phyloP scores from a whole-genome alignment of 2,888 invertebrate genomes.

The Rhamphomyia laevipes region DNA sequence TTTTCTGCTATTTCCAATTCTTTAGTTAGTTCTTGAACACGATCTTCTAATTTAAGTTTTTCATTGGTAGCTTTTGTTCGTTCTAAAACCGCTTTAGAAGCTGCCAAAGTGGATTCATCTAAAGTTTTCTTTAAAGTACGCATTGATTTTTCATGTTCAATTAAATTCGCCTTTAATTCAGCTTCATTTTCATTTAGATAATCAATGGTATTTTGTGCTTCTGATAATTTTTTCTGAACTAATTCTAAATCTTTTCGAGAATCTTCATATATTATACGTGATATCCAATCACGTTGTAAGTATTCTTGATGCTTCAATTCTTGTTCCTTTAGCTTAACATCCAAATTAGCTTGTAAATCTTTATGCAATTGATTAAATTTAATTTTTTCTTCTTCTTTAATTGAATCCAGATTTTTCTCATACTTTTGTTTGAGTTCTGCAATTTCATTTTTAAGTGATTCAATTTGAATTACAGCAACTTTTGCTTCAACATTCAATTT shows the following conservation, averaged over 20 bases:
- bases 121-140: conserved; percentile 51
- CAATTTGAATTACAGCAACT: conserved; percentile 27
- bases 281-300: conserved; percentile 43
- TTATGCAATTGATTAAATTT: conserved; percentile 20
- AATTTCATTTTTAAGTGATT: conserved; percentile 24
- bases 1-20: conserved; percentile 20
- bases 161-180: conserved; percentile 32
- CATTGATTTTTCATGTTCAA: conserved; percentile 40
- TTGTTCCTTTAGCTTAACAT: conserved; percentile 20
- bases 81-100: conserved; percentile 61
- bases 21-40: conserved; percentile 22
- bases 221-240: conserved; percentile 37
- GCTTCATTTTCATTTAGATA: conserved; percentile 36
- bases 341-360: conserved; percentile 19
- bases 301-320: conserved; percentile 37
- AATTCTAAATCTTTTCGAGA: conserved; percentile 38
- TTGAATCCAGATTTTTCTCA: conserved; percentile 20
- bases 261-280: conserved; percentile 45
- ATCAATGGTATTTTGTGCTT: conserved; percentile 34
- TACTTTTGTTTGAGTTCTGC: conserved; percentile 26
- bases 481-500: conserved; percentile 26
- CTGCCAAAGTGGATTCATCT: conserved; percentile 59
- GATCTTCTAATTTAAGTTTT: conserved; percentile 48
- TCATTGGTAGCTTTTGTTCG: conserved; percentile 62
- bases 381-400: conserved; percentile 23